Conservation (phyloP, 2,888 invertebrate species). For the Hesperia comma region DNA sequence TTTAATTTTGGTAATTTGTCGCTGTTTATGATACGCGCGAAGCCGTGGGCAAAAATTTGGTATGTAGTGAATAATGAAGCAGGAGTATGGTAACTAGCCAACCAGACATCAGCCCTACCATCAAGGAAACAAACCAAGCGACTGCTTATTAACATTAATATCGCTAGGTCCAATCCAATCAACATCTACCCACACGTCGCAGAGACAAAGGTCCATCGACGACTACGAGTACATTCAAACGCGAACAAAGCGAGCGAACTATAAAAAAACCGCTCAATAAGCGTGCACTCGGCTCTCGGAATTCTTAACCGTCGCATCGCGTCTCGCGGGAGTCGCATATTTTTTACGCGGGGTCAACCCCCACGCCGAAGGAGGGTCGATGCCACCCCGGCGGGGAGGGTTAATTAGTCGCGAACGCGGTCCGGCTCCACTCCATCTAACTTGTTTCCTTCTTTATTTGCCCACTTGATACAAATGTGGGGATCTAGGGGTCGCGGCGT, state of each 20-base stretch:
- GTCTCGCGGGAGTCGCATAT: constrained; percentile 72
- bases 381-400: constrained; percentile 58
- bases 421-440: constrained; percentile 79
- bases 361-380: constrained; percentile 49
- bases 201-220: constrained; percentile 4
- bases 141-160: no score
- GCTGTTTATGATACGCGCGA: no score
- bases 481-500: constrained; percentile 43
- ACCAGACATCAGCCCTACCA: no score
- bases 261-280: constrained; percentile 45
- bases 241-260: constrained; percentile 33
- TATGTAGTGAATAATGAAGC: no score
- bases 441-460: constrained; percentile 83
- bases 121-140: no score
- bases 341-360: constrained; percentile 62
- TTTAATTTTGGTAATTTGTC: no score
- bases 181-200: neutral
- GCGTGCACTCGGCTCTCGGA: constrained; percentile 51
- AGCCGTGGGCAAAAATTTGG: no score
- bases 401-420: constrained; percentile 83
- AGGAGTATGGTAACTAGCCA: no score
- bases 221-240: constrained; percentile 13
- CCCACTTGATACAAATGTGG: constrained; percentile 81
- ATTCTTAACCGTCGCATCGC: constrained; percentile 61
- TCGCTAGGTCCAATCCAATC: neutral